These are phyloP conservation scores for Brachionus manjavacas DNA, from an alignment of 1,140 invertebrate genomes.

Conservation along the genomic window DNA sequence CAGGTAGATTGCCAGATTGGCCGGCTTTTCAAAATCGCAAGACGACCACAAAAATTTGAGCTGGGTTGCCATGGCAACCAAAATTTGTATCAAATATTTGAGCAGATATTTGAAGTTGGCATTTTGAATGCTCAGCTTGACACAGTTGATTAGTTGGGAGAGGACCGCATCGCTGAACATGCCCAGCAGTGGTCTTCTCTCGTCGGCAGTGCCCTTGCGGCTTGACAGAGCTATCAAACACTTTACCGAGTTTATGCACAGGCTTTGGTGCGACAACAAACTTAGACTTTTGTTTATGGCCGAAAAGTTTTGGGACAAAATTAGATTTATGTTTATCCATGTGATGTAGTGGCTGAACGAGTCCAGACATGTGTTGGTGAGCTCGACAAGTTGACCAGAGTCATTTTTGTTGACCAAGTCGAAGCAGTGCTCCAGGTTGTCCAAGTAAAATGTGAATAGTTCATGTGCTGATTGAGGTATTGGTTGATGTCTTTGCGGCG, in stretches of 20 bases:
- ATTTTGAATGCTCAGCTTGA: constrained; percentile 30
- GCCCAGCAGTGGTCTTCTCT: background rate
- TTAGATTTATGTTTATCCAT: constrained; percentile 37
- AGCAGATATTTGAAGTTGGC: background rate
- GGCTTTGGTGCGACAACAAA: background rate
- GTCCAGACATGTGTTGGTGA: constrained; percentile 16
- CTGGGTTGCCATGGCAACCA: constrained; percentile 11
- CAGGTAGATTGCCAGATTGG: background rate
- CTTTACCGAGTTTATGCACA: background rate
- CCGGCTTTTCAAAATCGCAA: background rate
- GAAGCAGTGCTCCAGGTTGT: constrained; percentile 11
- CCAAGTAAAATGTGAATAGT: background rate
- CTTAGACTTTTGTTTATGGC: background rate
- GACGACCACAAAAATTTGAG: background rate
- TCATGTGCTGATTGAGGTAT: constrained; percentile 26
- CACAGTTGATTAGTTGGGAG: constrained; percentile 9
- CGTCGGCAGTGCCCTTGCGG: constrained; percentile 4
- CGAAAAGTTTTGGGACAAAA: background rate
- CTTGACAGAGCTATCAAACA: constrained; percentile 7
- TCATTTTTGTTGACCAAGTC: background rate
- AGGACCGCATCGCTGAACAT: constrained; percentile 34
- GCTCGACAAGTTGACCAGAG: background rate
- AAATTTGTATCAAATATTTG: constrained; percentile 4
- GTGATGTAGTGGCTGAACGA: constrained; percentile 9
- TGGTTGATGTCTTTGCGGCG: constrained; percentile 39